Percentiles rank a stretch among this genome's conserved stretches.
These are phyloP conservation scores for Maccullochella peelii DNA, from an alignment of 2,113 vertebrate species.

Conservation along the genomic window DNA sequence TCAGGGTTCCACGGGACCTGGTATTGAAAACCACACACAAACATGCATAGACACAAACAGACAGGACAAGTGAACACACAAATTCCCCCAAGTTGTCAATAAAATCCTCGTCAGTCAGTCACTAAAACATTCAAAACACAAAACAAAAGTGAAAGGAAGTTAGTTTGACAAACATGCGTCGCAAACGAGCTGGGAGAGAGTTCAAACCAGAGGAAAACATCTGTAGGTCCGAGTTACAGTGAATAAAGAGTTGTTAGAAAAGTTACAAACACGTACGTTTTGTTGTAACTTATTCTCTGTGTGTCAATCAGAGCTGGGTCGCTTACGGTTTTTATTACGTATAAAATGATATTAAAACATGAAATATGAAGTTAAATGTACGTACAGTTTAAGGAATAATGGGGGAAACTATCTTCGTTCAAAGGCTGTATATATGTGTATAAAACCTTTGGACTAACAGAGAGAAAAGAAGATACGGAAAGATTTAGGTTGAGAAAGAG, in stretches of 20 bases:
- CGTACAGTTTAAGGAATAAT: neutral
- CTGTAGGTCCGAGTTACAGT: neutral
- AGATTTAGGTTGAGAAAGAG: no score
- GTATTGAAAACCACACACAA: neutral
- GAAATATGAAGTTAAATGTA: neutral
- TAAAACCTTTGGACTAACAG: neutral
- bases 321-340: no score
- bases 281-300: neutral
- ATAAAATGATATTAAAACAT: neutral
- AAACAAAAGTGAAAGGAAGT: conserved; percentile 33
- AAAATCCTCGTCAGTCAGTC: neutral
- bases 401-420: no score
- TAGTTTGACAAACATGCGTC: conserved; percentile 21
- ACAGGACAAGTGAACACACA: neutral
- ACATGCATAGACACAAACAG: neutral
- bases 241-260: neutral
- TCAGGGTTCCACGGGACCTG: conserved; percentile 93
- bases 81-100: neutral
- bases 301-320: neutral
- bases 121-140: conserved; percentile 13
- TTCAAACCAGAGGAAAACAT: neutral
- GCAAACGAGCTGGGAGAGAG: neutral
- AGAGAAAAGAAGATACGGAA: neutral
- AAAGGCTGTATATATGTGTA: neutral
- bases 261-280: neutral